Conservation (phyloP, 2,113 vertebrate species). For the Vanacampus margaritifer region DNA sequence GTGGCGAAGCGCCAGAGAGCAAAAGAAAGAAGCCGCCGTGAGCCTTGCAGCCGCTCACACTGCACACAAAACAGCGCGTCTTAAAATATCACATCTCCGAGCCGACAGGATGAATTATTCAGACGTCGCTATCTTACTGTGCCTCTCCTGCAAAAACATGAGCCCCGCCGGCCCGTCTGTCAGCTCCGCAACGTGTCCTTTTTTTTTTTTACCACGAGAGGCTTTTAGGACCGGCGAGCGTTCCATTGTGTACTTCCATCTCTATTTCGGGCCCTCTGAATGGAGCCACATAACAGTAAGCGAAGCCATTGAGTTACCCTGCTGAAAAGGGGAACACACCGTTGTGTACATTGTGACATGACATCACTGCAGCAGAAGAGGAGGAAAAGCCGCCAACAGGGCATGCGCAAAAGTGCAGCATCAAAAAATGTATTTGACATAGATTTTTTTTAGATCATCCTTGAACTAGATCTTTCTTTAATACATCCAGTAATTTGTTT, state of each 20-base stretch:
- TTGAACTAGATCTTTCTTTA: no score
- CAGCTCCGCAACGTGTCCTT: slow-evolving; percentile 28
- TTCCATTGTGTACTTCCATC: slow-evolving; percentile 50
- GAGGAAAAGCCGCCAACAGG: no score
- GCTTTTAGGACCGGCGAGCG: slow-evolving; percentile 62
- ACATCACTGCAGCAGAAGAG: neutral
- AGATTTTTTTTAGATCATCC: no score
- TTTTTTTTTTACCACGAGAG: slow-evolving; percentile 49
- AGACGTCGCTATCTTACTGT: slow-evolving; percentile 53
- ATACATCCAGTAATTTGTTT: no score
- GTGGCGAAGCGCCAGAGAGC: slow-evolving; percentile 53
- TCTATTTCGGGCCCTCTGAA: slow-evolving; percentile 22
- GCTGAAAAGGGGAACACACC: slow-evolving; percentile 23
- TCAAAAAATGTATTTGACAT: no score
- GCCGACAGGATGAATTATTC: slow-evolving; percentile 69
- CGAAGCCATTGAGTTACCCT: slow-evolving; percentile 36
- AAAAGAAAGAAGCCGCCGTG: slow-evolving; percentile 40
- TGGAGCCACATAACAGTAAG: slow-evolving; percentile 16
- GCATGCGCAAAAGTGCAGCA: no score
- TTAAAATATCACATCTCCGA: slow-evolving; percentile 70
- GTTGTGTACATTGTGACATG: slow-evolving; percentile 18
- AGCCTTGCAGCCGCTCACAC: slow-evolving; percentile 46
- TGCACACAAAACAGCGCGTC: slow-evolving; percentile 51
- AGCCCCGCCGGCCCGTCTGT: slow-evolving; percentile 57
- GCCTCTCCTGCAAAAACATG: slow-evolving; percentile 62